Conservation (phyloP, 2,797 vertebrate species). For the Helicolenus hilgendorfi region DNA sequence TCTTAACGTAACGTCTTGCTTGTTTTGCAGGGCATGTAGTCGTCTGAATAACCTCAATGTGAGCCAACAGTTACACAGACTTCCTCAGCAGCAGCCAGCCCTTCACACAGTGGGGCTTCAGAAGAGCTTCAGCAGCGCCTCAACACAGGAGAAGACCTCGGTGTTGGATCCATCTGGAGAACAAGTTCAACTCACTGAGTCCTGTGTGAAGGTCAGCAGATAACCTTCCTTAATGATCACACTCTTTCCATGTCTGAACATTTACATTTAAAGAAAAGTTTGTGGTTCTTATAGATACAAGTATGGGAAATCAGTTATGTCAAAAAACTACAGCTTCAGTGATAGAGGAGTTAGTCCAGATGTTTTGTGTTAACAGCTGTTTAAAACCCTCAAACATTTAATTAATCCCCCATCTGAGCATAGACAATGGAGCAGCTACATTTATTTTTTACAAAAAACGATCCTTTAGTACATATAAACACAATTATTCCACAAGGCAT, state of each 20-base stretch:
- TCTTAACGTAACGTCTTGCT: neutral
- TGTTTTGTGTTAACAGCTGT: neutral
- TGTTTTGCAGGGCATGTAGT: constrained; percentile 69
- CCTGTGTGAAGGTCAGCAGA: constrained; percentile 89
- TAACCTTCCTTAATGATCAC: neutral
- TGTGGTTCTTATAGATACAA: neutral
- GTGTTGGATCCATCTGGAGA: constrained; percentile 55
- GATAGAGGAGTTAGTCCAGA: neutral
- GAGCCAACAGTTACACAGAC: constrained; percentile 23
- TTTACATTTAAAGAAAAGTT: neutral
- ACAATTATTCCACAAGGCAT: no score
- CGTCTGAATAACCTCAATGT: constrained; percentile 33
- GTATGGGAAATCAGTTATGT: neutral
- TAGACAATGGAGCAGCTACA: neutral
- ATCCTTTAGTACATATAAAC: no score
- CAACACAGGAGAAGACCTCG: constrained; percentile 57
- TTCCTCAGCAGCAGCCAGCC: neutral
- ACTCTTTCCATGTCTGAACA: neutral
- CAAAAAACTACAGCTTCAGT: neutral
- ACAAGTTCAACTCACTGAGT: constrained; percentile 82
- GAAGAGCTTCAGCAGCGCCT: constrained; percentile 64
- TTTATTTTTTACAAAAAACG: no score
- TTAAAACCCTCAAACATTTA: no score
- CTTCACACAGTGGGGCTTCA: constrained; percentile 14
- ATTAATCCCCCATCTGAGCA: neutral